These are phyloP conservation scores for Hirtodrosophila duncani DNA, from an alignment of 2,888 invertebrate genomes.

Conservation along the genomic window DNA sequence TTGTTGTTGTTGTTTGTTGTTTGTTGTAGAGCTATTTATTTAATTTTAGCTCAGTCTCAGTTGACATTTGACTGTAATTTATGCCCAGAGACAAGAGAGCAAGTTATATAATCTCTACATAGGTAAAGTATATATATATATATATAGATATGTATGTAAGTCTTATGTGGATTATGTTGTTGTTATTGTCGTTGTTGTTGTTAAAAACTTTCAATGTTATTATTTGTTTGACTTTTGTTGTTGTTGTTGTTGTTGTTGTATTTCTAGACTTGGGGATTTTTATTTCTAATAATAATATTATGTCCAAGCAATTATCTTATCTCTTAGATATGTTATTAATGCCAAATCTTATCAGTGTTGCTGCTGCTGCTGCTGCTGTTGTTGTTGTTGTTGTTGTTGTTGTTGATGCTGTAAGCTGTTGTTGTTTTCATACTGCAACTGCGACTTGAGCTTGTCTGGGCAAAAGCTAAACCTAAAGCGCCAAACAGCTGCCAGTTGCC, in stretches of 20 bases:
- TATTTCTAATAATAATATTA: conserved; percentile 1
- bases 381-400: conserved; percentile 5
- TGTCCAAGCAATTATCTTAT: not conserved
- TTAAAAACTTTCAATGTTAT: too few species aligned
- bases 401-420: conserved; percentile 16
- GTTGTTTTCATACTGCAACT: conserved; percentile 7
- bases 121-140: conserved; percentile 1
- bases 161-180: conserved; percentile 6
- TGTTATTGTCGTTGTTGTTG: conserved; percentile 9
- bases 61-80: conserved; percentile 51
- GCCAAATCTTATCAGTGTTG: too few species aligned
- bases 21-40: conserved; percentile 49
- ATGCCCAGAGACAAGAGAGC: conserved; percentile 7
- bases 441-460: not conserved
- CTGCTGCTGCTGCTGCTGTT: conserved; percentile 11
- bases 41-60: conserved; percentile 43
- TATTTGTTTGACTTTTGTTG: not conserved
- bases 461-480: conserved; percentile 30
- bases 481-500: conserved; percentile 29
- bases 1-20: conserved; percentile 22
- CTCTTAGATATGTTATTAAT: conserved; percentile 5
- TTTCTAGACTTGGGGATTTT: conserved; percentile 4
- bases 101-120: too few species aligned
- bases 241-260: not conserved
- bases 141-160: not conserved